A percentile compares a stretch with the other conserved stretches of the same genome.
phyloP scores from a whole-genome alignment of 2,888 invertebrate species.

The Graphium colonna region DNA sequence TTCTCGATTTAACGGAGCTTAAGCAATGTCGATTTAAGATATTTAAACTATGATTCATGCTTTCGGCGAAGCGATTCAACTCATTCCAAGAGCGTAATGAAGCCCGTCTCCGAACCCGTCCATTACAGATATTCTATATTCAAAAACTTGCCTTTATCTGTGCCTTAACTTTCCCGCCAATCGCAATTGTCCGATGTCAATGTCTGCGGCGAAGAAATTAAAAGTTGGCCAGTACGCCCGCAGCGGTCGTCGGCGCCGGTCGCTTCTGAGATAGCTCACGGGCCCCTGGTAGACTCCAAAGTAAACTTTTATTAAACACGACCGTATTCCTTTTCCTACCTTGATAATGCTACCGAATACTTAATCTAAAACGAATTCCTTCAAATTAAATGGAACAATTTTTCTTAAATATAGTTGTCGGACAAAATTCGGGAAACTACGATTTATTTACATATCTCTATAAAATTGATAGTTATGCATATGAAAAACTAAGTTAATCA shows the following conservation, averaged over 20 bases:
- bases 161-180: constrained; percentile 73
- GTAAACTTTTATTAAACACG: constrained; percentile 25
- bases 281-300: constrained; percentile 27
- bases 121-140: constrained; percentile 51
- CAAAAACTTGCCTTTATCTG: constrained; percentile 62
- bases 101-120: constrained; percentile 37
- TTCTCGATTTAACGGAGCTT: too few relatives aligned
- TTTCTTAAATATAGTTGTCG: too few relatives aligned
- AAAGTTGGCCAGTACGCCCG: constrained; percentile 70
- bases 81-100: constrained; percentile 20
- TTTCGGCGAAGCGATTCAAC: constrained; percentile 4
- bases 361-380: too few relatives aligned
- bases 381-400: too few relatives aligned
- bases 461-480: too few relatives aligned
- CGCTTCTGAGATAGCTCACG: constrained; percentile 41
- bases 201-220: constrained; percentile 71
- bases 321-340: not conserved
- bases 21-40: too few relatives aligned
- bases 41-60: not conserved
- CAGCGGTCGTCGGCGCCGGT: constrained; percentile 62
- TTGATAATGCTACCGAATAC: not conserved
- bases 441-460: too few relatives aligned
- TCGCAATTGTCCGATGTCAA: constrained; percentile 67
- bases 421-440: too few relatives aligned
- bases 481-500: too few relatives aligned